Evolutionary conservation across 2,888 invertebrate genomes (phyloP), one percentile per base, ranked within the genome.

Genomic region (Scaptomyza flava): DNA sequence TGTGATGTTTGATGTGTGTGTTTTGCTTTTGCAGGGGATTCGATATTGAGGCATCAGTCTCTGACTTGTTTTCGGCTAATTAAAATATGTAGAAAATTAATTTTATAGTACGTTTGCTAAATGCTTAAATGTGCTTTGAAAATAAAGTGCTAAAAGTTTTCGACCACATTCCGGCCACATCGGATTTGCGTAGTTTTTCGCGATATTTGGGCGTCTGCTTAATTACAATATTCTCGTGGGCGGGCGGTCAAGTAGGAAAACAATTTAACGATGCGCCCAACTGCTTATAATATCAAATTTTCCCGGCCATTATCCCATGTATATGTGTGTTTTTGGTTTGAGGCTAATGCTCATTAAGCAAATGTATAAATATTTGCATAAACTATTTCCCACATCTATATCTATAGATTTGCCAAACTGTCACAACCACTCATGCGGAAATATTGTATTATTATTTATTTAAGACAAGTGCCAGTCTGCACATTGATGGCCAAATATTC

Each of bases 241-340:
- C 68, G 87, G 72, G 81, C 65, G 81, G 72, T 48, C 46, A 51
- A 53, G 60, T 52, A 63, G 68, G 50, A 77, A 86, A 87, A 81
- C 67, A 81, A 72, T 82, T 87, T 82, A 70, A 82, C 74, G 86
- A 87, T 87, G 68, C 80, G 66, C 65, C 68, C 68, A 78, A 78
- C 75, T 72, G 78, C 62, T 60, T 74, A 67, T 83, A 87, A 71
- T 84, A 87, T 84, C 68, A 57, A 66, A 65, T 72, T 54, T 45
- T 64, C 33, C 70, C 81, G 69, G 79, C 72, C 61, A 62, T 66
- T 82, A 74, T 82, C 68, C 68, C 71, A 68, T 71, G 12, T 61
- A 45, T 68, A 51, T 50, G 42, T 68, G 43, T 50, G n/a, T 43
- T 57, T 56, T 48, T 61, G 69, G 42, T 65, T 69, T 70, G 20